phyloP scores from a whole-genome alignment of 2,113 vertebrate genomes.

The Myrmecobius fasciatus region DNA sequence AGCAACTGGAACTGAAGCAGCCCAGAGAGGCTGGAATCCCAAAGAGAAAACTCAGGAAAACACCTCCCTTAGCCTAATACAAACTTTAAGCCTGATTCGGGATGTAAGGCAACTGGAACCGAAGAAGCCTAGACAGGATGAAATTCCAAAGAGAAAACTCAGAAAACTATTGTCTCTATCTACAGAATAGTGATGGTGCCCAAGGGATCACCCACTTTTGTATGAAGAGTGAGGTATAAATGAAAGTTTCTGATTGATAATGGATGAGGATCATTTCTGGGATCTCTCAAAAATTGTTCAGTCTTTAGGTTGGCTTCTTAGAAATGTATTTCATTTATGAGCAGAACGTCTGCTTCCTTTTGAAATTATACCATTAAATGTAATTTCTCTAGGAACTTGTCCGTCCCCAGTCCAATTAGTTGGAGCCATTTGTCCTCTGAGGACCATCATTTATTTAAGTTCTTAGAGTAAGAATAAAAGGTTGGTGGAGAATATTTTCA shows the following conservation, averaged over 20 bases:
- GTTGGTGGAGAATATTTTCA: background rate
- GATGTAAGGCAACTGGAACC: too few species aligned
- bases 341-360: background rate
- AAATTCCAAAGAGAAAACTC: background rate
- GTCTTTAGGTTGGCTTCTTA: background rate
- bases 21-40: background rate
- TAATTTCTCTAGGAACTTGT: background rate
- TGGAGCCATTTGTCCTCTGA: background rate
- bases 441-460: background rate
- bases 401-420: background rate
- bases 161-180: background rate
- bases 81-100: too few species aligned
- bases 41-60: background rate
- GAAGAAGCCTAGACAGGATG: accelerated
- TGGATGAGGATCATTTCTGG: background rate
- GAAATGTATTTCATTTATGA: background rate
- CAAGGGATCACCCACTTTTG: background rate
- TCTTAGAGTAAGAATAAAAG: background rate
- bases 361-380: background rate
- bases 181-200: background rate
- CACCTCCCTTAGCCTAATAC: too few species aligned
- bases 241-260: background rate
- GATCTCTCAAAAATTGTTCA: background rate
- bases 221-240: background rate
- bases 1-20: background rate